Evolutionary conservation across 2,888 invertebrate genomes (phyloP).

Genomic region (Orthosia cruda): DNA sequence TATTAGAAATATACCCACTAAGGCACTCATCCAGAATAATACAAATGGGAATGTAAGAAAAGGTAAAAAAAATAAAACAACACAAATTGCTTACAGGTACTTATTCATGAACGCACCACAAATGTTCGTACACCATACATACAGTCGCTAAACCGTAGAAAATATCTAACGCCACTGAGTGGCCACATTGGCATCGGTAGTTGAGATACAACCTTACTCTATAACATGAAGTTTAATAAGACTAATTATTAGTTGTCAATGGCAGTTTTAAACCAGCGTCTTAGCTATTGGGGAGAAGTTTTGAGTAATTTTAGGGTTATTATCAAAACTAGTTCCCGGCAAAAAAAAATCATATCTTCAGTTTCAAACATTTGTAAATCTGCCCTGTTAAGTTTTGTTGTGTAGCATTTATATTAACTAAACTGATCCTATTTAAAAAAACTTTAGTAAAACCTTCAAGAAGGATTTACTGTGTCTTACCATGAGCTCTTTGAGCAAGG

Average conservation of each 20-base stretch:
- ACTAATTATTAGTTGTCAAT: conserved; percentile 28
- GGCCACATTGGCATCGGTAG: conserved; percentile 60
- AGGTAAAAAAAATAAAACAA: conserved; percentile 73
- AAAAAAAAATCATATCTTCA: not conserved
- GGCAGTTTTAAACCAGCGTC: conserved; percentile 54
- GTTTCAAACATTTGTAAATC: not conserved
- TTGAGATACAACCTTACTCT: conserved; percentile 53
- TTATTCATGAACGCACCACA: conserved; percentile 83
- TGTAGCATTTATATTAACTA: not conserved
- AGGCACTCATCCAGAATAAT: not conserved
- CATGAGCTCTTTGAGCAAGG: no score
- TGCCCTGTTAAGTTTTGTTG: not conserved
- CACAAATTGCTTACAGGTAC: conserved; percentile 73
- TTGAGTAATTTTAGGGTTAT: conserved; percentile 18
- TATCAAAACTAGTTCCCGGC: not conserved
- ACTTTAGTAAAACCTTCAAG: not conserved
- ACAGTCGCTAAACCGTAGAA: conserved; percentile 77
- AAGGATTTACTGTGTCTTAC: not conserved
- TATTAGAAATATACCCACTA: no score
- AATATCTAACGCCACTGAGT: conserved; percentile 70
- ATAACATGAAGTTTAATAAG: conserved; percentile 48
- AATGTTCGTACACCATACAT: conserved; percentile 73
- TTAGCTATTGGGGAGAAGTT: not conserved
- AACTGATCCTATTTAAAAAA: not conserved
- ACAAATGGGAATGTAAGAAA: not conserved